phyloP scores from a whole-genome alignment of 2,888 invertebrate genomes.

The Eristalis arbustorum region DNA sequence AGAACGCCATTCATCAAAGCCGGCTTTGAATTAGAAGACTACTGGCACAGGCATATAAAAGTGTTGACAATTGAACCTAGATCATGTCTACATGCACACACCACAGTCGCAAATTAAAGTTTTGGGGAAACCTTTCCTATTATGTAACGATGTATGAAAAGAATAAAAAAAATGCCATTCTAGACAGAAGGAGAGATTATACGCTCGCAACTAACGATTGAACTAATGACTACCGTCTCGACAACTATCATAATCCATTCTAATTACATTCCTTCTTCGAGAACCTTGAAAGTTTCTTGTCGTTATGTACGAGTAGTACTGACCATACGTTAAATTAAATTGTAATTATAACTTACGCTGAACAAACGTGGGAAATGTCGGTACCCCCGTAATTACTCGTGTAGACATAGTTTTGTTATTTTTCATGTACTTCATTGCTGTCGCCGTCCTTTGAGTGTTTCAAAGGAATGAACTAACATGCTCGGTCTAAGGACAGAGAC shows the following conservation, averaged over 20 bases:
- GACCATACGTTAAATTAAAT: slow-evolving; percentile 28
- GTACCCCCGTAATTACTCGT: slow-evolving; percentile 19
- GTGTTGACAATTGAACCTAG: background rate
- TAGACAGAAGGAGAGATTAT: background rate
- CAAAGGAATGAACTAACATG: background rate
- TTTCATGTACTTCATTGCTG: background rate
- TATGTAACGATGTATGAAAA: background rate
- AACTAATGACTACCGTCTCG: slow-evolving; percentile 43
- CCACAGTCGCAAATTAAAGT: background rate
- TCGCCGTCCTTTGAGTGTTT: background rate
- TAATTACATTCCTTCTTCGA: slow-evolving; percentile 42
- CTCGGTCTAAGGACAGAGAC: background rate
- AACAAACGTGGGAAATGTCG: slow-evolving; percentile 10
- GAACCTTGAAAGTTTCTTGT: slow-evolving; percentile 22
- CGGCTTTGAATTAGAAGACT: too few species aligned
- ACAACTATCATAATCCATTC: slow-evolving; percentile 41
- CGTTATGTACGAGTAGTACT: background rate
- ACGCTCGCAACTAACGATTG: slow-evolving; percentile 48
- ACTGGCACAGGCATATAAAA: too few species aligned
- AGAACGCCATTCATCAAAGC: background rate
- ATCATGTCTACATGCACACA: background rate
- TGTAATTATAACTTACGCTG: slow-evolving; percentile 31
- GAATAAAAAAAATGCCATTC: background rate
- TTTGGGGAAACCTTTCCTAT: background rate
- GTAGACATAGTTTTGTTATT: background rate